Evolutionary conservation across 2,888 invertebrate genomes (phyloP).

Genomic region (Polietes domitor): DNA sequence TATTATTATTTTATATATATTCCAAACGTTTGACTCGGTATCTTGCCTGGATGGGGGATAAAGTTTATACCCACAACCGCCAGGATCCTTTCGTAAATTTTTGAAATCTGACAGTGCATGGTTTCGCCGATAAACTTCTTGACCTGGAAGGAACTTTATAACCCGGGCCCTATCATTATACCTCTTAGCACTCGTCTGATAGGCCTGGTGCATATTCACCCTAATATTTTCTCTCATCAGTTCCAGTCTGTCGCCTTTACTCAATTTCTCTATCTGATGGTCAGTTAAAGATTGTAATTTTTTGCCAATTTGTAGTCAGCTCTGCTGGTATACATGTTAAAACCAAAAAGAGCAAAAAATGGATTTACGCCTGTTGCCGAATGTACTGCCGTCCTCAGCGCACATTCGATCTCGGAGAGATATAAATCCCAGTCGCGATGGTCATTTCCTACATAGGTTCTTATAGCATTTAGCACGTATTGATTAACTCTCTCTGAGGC

Average conservation of each 20-base stretch:
- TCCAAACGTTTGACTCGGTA: too few relatives aligned
- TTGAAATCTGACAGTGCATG: too few relatives aligned
- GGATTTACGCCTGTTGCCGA: slow-evolving; percentile 41
- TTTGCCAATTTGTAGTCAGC: slow-evolving; percentile 37
- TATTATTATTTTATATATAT: too few relatives aligned
- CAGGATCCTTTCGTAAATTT: too few relatives aligned
- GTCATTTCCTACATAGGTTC: not conserved
- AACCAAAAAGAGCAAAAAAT: slow-evolving; percentile 41
- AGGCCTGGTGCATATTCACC: not conserved
- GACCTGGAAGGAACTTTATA: slow-evolving; percentile 16
- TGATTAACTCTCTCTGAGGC: not conserved
- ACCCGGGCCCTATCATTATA: not conserved
- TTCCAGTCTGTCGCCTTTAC: not conserved
- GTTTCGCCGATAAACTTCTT: slow-evolving; percentile 20
- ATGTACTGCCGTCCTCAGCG: slow-evolving; percentile 28
- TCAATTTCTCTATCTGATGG: not conserved
- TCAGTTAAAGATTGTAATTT: slow-evolving; percentile 13
- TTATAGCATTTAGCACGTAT: not conserved
- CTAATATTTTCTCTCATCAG: not conserved
- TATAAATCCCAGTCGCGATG: slow-evolving; percentile 10
- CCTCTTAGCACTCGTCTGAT: not conserved
- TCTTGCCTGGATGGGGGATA: too few relatives aligned
- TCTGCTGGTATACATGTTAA: slow-evolving; percentile 21
- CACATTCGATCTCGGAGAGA: slow-evolving; percentile 37
- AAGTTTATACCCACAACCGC: too few relatives aligned